phyloP scores from a whole-genome alignment of 2,113 vertebrate species.

The Lasiurus borealis region DNA sequence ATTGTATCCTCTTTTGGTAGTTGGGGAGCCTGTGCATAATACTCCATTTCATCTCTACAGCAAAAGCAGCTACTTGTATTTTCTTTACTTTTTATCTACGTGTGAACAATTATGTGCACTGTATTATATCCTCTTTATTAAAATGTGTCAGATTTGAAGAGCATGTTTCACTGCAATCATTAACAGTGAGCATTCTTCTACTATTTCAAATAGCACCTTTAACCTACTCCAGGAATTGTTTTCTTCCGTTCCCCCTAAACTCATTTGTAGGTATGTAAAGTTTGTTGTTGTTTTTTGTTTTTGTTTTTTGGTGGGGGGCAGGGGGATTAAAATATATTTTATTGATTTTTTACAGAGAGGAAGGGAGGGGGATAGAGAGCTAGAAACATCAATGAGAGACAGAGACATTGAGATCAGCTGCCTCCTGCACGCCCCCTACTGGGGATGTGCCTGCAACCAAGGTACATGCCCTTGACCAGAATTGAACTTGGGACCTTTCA shows the following conservation, averaged over 20 bases:
- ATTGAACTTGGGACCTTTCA: too few species aligned
- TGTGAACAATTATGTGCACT: not conserved
- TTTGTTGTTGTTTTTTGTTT: too few species aligned
- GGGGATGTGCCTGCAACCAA: too few species aligned
- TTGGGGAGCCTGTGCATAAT: too few species aligned
- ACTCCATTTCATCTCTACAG: slow-evolving; percentile 2
- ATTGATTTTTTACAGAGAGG: too few species aligned
- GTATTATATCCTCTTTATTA: slow-evolving; percentile 35
- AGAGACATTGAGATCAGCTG: too few species aligned
- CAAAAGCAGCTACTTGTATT: slow-evolving; percentile 13
- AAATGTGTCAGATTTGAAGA: not conserved
- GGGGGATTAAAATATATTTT: too few species aligned
- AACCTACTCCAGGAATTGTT: not conserved
- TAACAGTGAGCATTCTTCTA: not conserved
- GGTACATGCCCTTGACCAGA: too few species aligned
- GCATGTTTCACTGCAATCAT: not conserved
- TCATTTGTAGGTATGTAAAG: not conserved
- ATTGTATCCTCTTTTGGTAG: not conserved
- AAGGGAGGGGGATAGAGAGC: too few species aligned
- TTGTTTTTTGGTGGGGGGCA: too few species aligned
- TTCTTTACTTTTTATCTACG: not conserved
- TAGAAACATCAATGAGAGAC: too few species aligned
- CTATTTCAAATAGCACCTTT: not conserved
- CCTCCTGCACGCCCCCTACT: too few species aligned
- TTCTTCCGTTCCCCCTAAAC: not conserved